Evolutionary conservation across 1,140 invertebrate genomes (phyloP).

Genomic region (Drosophila paulistorum): DNA sequence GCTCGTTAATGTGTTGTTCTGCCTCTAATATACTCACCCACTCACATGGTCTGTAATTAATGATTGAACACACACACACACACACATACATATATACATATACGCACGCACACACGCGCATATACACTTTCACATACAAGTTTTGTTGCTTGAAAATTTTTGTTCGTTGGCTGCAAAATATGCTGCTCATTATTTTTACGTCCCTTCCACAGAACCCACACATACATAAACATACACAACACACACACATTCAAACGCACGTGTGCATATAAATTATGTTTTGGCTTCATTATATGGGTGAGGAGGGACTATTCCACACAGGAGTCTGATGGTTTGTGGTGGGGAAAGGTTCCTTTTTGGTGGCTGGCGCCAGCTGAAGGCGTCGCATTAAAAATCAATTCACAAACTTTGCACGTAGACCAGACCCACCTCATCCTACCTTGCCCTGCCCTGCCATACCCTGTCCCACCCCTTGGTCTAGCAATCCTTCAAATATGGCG

Average conservation of each 20-base stretch:
- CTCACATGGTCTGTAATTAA: conserved; percentile 58
- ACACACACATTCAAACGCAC: conserved; percentile 38
- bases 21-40: conserved; percentile 22
- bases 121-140: conserved; percentile 35
- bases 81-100: neutral
- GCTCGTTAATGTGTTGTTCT: conserved; percentile 72
- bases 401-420: conserved; percentile 69
- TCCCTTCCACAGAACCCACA: conserved; percentile 26
- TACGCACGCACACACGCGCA: conserved; percentile 8
- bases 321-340: neutral
- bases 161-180: conserved; percentile 66
- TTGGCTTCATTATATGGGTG: conserved; percentile 67
- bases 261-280: conserved; percentile 72
- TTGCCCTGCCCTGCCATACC: no score
- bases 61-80: conserved; percentile 59
- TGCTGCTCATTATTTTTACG: conserved; percentile 78
- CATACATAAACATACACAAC: conserved; percentile 24
- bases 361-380: conserved; percentile 43
- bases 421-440: conserved; percentile 2
- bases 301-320: neutral
- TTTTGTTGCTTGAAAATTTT: conserved; percentile 62
- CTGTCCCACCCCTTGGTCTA: no score
- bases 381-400: conserved; percentile 78
- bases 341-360: neutral
- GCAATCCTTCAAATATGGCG: conserved; percentile 15